These are phyloP conservation scores for Lepilemur ruficaudatus DNA, from an alignment of 2,797 vertebrate genomes.

Conservation along the genomic window DNA sequence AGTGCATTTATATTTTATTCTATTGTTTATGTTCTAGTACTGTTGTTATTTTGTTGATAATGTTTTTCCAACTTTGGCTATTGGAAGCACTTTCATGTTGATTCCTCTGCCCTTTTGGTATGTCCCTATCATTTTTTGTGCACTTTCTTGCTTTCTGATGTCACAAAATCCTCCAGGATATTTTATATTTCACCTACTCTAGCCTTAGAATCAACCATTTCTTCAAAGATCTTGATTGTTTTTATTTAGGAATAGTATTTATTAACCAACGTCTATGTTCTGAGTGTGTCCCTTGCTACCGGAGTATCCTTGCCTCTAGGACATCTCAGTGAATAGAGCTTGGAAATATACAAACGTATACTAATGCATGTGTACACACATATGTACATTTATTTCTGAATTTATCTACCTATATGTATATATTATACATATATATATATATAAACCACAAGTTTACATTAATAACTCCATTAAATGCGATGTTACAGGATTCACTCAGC, in stretches of 20 bases:
- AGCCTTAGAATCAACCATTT: not conserved
- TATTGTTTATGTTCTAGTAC: not conserved
- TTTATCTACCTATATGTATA: not conserved
- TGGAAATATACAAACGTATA: not conserved
- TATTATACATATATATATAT: not conserved
- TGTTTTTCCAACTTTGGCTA: not conserved
- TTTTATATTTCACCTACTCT: not conserved
- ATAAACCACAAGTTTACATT: not conserved
- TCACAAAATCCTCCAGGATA: not conserved
- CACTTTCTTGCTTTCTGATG: not conserved
- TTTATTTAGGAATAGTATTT: not conserved
- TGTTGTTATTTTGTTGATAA: not conserved
- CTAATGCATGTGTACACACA: not conserved
- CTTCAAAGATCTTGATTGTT: not conserved
- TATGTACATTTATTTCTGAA: not conserved
- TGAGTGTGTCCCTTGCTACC: not conserved
- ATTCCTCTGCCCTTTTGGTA: not conserved
- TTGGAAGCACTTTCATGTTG: not conserved
- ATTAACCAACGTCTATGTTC: not conserved
- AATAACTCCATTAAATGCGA: not conserved
- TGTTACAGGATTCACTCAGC: not conserved
- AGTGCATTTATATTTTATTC: not conserved
- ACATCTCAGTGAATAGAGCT: not conserved
- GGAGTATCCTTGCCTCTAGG: not conserved
- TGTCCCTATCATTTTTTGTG: not conserved